Conservation (phyloP, 2,797 vertebrate genomes). For the Urophycis tenuis region DNA sequence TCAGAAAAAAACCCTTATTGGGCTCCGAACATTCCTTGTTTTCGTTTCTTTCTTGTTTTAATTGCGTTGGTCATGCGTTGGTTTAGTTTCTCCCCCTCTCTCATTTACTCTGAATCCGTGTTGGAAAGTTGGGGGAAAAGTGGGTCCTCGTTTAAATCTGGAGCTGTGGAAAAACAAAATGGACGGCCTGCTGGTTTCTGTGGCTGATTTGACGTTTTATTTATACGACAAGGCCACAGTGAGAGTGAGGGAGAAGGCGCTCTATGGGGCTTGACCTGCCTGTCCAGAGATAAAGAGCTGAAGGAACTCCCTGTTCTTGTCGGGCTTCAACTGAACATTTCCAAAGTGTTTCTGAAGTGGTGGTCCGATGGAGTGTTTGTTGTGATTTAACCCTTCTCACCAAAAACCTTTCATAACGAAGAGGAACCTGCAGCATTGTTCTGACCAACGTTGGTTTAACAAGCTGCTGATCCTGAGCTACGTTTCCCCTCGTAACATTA, state of each 20-base stretch:
- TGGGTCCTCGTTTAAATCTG: conserved; percentile 47
- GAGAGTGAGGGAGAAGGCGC: conserved; percentile 7
- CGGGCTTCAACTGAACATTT: not conserved
- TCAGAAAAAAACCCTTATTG: not conserved
- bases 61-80: conserved; percentile 13
- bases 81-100: conserved; percentile 34
- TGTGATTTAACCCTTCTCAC: not conserved
- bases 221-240: conserved; percentile 31
- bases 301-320: not conserved
- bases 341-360: not conserved
- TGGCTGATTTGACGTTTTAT: conserved; percentile 31
- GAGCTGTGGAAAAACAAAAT: conserved; percentile 58
- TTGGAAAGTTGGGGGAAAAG: conserved; percentile 48
- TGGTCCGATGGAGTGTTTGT: no score
- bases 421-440: not conserved
- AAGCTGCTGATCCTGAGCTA: not conserved
- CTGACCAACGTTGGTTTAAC: not conserved
- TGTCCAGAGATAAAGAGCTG: not conserved
- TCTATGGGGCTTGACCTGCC: not conserved
- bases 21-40: not conserved
- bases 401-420: not conserved
- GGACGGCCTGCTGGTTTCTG: conserved; percentile 42
- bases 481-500: not conserved
- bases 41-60: not conserved
- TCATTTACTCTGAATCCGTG: conserved; percentile 53